Conservation (phyloP, 2,797 vertebrate species). For the Chelidonichthys spinosus region DNA sequence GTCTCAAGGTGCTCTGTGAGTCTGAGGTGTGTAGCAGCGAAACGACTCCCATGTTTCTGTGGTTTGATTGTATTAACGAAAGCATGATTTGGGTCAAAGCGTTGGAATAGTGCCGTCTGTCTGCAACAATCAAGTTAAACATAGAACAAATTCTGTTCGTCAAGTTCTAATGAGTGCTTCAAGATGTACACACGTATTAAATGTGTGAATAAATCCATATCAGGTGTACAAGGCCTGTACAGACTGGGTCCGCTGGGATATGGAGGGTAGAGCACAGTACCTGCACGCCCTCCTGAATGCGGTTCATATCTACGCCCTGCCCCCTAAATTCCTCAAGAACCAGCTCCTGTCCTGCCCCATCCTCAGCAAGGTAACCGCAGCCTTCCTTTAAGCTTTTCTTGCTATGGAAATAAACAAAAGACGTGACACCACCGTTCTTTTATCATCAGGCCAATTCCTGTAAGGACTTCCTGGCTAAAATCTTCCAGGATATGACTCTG, state of each 20-base stretch:
- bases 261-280: constrained; percentile 85
- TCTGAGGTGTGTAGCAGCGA: constrained; percentile 76
- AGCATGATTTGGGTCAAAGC: background rate
- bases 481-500: constrained; percentile 89
- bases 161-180: background rate
- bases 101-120: background rate
- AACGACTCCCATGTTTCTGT: background rate
- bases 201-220: background rate
- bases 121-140: background rate
- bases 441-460: constrained; percentile 83
- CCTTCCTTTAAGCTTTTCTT: background rate
- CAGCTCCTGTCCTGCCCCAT: constrained; percentile 89
- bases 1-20: constrained; percentile 89
- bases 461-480: constrained; percentile 88
- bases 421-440: background rate
- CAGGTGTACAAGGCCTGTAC: constrained; percentile 89
- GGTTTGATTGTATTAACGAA: background rate
- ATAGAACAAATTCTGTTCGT: background rate
- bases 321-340: constrained; percentile 87
- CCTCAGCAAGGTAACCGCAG: constrained; percentile 81
- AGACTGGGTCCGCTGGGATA: constrained; percentile 88
- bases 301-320: constrained; percentile 87
- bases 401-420: background rate
- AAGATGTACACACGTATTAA: background rate
- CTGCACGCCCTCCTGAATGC: constrained; percentile 88